Base-by-base conservation (phyloP, 2,113 vertebrate species). In the Nesogale talazaci region DNA sequence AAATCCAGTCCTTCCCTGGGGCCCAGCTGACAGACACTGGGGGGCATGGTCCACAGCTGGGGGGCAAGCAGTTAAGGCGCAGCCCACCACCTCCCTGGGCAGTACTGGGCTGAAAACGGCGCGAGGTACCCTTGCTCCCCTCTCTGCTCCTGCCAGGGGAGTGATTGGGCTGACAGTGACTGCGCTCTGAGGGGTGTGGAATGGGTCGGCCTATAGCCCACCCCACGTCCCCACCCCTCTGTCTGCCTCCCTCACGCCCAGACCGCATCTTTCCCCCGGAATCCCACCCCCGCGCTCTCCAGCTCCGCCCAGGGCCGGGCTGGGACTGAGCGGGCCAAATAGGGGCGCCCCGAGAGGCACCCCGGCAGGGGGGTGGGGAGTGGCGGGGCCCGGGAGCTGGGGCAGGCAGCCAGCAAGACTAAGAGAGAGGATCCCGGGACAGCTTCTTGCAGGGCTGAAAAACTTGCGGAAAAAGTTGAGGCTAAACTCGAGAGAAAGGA, bases 41-140 rank as follows among this genome's bases (percentile, higher is more conserved):
- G 88, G 92, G n/a, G 96, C 98, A 98, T 98, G 95, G 97, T 95
- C 94, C 93, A 61, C 88, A 74, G 29, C 56, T 27, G 36, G 63
- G 65, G 57, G 40, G 42, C 75, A 78, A 81, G 93, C 88, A 92
- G 88, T 94, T 59, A 94, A 94, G 94, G 46, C 77, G 84, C 96
- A 81, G 95, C 96, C 94, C 94, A 90, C 70, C 36, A 4, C 1
- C 61, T 40, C 86, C 42, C 22, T 40, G 25, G 16, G 31, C 81
- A 34, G 65, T 67, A 87, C 25, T 17, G 57, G 78, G 90, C 38
- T 46, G 72, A 94, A 91, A 95, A n/a, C n/a, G 91, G 95, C 93
- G 94, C 80, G 83, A 19, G 95, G 80, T 86, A 91, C 94, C 96
- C 93, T 83, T 34, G 17, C 31, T 16, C 88, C 82, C 87, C 84